Evolutionary conservation across 2,888 invertebrate genomes (phyloP).

Genomic region (Hipparchia semele): DNA sequence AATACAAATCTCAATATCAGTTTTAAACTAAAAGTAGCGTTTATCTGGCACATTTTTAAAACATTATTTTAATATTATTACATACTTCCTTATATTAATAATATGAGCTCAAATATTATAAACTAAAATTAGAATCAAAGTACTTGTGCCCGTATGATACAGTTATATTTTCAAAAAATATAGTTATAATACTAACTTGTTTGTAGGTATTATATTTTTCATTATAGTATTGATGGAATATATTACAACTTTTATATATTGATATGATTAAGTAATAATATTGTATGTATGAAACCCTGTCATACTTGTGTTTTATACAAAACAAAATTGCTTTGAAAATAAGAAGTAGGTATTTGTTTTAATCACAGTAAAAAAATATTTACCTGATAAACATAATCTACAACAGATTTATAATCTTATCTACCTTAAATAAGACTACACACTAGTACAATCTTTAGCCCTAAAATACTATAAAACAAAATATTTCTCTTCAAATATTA

Average conservation of each 20-base stretch:
- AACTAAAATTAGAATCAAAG: constrained; percentile 54
- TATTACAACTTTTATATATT: constrained; percentile 14
- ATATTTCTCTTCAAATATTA: constrained; percentile 58
- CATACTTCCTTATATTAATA: constrained; percentile 38
- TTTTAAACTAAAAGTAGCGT: constrained; percentile 40
- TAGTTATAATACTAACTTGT: constrained; percentile 29
- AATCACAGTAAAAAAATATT: not conserved
- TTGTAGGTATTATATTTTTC: constrained; percentile 20
- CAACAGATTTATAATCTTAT: constrained; percentile 25
- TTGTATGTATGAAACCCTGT: constrained; percentile 22
- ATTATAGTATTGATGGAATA: constrained; percentile 15
- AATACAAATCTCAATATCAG: constrained; percentile 42
- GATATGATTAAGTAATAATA: constrained; percentile 8
- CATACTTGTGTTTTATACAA: constrained; percentile 15
- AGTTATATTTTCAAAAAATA: constrained; percentile 23
- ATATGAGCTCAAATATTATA: constrained; percentile 50
- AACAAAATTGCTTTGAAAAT: not conserved
- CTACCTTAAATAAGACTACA: constrained; percentile 30
- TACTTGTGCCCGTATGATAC: constrained; percentile 71
- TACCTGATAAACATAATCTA: constrained; percentile 14
- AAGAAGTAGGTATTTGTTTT: not conserved
- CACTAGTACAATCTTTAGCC: constrained; percentile 25
- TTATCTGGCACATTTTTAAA: constrained; percentile 55
- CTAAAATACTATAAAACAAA: constrained; percentile 51
- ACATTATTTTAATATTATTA: constrained; percentile 39